Evolutionary conservation across 2,888 invertebrate genomes (phyloP), one percentile per base, ranked within the genome.

Genomic region (Tenthredo mesomela): DNA sequence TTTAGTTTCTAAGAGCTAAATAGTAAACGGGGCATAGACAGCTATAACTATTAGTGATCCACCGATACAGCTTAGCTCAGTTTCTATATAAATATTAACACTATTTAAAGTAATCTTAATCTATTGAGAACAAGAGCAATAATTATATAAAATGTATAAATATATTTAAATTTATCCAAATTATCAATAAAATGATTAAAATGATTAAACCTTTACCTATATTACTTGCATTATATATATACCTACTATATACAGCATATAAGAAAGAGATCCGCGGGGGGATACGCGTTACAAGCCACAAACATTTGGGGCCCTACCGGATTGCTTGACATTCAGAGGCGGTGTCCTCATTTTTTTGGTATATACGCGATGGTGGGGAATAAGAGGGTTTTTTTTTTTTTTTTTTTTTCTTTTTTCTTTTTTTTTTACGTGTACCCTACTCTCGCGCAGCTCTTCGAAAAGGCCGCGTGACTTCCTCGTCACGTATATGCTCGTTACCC

Each of bases 21-120:
- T 82, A 70, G 50, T n/a, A 82, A 82, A 82, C 67, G 61, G 82
- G 82, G 82, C 82, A 82, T n/a, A 47, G 67, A 47, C 82, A 29
- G 2, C 29, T 29, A 21, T 25, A 15, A 40, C 9, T 25, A 15
- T n/a, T n/a, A 58, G 58, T 37, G 37, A 80, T 61, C 58, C 18
- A 37, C 40, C 33, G 21, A 18, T 58, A 78, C 3, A n/a, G 6
- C 33, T 58, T 10, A n/a, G n/a, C n/a, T n/a, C n/a, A 21, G 61
- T 40, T 61, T 33, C 47, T 40, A 80, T n/a, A 58, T 61, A 37
- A 61, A 37, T 61, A 61, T 50, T 54, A 50, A 54, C 33, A 77
- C 47, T 2, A 40, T 67, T 67, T 10, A 33, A 18, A 67, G 67
- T 33, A 33, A 67, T 33, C 18, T 18, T 12, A 6, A 5, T 33